Evolutionary conservation across 2,797 vertebrate species (phyloP), one percentile per base, ranked within the genome.

Genomic region (Tragelaphus eurycerus): DNA sequence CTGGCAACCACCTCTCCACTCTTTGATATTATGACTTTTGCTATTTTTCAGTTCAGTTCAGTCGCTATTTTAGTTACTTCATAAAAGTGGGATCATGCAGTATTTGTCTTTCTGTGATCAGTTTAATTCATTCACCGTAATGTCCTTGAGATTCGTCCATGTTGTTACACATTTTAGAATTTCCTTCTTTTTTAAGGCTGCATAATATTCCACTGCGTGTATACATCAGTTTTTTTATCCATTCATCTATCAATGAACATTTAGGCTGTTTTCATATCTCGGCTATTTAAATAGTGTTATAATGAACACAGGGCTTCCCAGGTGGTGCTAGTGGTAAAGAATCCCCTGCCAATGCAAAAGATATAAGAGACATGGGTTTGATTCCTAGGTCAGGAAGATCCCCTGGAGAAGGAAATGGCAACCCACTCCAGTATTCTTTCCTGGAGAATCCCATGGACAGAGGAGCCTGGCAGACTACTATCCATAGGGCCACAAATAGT

Each of bases 401-500:
- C 64, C n/a, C 17, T 38, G 64, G 64, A 71, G n/a, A 4, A 71
- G 34, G 64, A 19, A 12, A 6, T 38, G 64, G 64, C 64, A 71
- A 71, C 64, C 34, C 64, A 67, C n/a, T 38, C 64, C 34, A 12
- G 10, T 12, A 38, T 38, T 71, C 34, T 1, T 38, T 10, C 64
- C n/a, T 71, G 64, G 19, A 71, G 64, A 71, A 71, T 38, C 19
- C 34, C 34, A 19, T 23, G n/a, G 64, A 71, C 64, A 71, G 64
- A 71, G 9, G 19, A 21, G 34, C 64, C 19, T 38, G 34, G 64
- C 0, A 0, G 34, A 6, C 34, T 11, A 34, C n/a, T 38, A 6
- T 38, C 19, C n/a, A 71, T 0, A 71, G 34, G 34, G 19, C 19
- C 64, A 71, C 10, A 71, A 71, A 71, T 1, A 12, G 64, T 23